These are phyloP conservation scores for Rhynchonycteris naso DNA, from an alignment of 2,797 vertebrate species.

Conservation along the genomic window DNA sequence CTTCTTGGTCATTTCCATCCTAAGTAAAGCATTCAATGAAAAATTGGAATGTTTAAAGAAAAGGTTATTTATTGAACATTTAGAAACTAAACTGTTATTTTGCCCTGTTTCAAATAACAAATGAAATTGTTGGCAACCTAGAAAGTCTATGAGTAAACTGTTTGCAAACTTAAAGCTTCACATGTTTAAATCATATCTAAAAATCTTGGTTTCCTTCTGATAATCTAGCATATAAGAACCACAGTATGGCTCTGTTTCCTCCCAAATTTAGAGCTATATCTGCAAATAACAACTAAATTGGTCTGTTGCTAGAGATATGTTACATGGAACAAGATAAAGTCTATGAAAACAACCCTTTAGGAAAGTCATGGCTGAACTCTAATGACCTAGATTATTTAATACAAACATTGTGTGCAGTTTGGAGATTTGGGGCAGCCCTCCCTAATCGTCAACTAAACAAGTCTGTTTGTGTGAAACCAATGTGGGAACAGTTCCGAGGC, in stretches of 20 bases:
- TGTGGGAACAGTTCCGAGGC: conserved; percentile 21
- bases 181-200: conserved; percentile 65
- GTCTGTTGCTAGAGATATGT: conserved; percentile 53
- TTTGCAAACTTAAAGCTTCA: conserved; percentile 57
- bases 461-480: conserved; percentile 47
- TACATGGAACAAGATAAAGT: conserved; percentile 72
- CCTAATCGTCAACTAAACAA: conserved; percentile 6
- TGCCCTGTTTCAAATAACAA: conserved; percentile 68
- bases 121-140: conserved; percentile 37
- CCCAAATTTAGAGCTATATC: conserved; percentile 46
- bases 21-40: conserved; percentile 60
- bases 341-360: conserved; percentile 70
- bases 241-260: conserved; percentile 47
- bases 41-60: conserved; percentile 33
- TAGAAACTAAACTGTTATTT: conserved; percentile 47
- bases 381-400: conserved; percentile 76
- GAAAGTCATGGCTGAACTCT: conserved; percentile 78
- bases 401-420: conserved; percentile 73
- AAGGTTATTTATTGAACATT: neutral
- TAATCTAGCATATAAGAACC: conserved; percentile 45
- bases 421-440: neutral
- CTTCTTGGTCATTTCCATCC: conserved; percentile 57
- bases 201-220: conserved; percentile 56
- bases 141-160: conserved; percentile 53
- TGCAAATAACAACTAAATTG: conserved; percentile 55